These are phyloP conservation scores for Steatornis caripensis DNA, from an alignment of 2,113 vertebrate genomes.

Conservation along the genomic window DNA sequence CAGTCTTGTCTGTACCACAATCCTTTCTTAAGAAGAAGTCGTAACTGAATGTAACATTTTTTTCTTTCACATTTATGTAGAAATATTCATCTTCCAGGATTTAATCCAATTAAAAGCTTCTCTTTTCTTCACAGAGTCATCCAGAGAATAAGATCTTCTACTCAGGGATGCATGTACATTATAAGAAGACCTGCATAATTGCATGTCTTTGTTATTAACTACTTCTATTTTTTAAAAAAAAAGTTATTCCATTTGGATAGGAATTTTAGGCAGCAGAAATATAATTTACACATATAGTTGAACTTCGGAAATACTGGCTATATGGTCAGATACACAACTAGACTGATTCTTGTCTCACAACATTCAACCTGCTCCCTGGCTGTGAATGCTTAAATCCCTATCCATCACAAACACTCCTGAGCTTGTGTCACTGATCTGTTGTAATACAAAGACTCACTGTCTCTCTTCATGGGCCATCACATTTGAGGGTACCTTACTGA, in stretches of 20 bases:
- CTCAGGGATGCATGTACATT: background rate
- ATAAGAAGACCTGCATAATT: background rate
- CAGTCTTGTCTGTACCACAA: background rate
- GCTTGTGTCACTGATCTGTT: background rate
- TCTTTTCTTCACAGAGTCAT: background rate
- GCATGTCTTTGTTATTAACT: background rate
- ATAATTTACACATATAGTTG: background rate
- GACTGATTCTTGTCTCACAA: background rate
- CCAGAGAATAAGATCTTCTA: background rate
- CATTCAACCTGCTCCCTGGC: background rate
- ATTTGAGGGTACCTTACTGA: background rate
- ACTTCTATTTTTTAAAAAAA: background rate
- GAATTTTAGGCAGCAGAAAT: background rate
- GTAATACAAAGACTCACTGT: background rate
- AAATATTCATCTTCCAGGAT: background rate
- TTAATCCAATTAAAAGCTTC: background rate
- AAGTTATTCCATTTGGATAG: background rate
- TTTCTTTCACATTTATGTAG: background rate
- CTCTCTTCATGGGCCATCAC: background rate
- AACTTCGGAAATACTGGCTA: background rate
- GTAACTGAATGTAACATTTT: background rate
- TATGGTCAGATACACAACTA: background rate
- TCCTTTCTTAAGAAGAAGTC: background rate
- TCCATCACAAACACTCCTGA: background rate
- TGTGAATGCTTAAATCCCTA: background rate